Conservation (phyloP, 2,888 invertebrate genomes). For the Limnephilus lunatus region DNA sequence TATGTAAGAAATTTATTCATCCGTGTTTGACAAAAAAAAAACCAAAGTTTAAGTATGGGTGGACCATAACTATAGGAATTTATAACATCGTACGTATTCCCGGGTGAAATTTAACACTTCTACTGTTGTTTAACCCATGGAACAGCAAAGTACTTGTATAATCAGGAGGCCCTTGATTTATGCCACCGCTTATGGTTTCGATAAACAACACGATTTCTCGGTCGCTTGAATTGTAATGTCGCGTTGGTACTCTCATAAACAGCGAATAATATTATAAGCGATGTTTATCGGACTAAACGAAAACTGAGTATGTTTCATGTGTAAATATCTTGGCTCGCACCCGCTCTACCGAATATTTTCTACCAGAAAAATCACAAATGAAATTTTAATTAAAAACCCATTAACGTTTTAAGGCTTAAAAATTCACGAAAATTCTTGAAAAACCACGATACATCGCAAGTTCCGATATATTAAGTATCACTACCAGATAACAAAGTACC, state of each 20-base stretch:
- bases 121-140: background rate
- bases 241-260: background rate
- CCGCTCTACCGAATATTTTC: background rate
- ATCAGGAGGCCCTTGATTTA: slow-evolving; percentile 2
- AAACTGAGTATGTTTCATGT: background rate
- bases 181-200: background rate
- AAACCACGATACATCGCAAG: background rate
- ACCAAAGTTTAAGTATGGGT: background rate
- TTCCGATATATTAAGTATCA: background rate
- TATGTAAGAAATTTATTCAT: slow-evolving; percentile 43
- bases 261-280: background rate
- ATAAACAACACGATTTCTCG: background rate
- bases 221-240: background rate
- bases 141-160: background rate
- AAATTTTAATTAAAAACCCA: background rate
- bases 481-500: too few relatives aligned
- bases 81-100: background rate
- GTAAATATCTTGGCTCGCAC: background rate
- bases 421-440: background rate
- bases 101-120: slow-evolving; percentile 9
- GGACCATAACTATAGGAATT: slow-evolving; percentile 23
- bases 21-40: slow-evolving; percentile 46
- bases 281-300: background rate
- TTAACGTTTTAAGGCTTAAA: background rate
- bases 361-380: background rate